Conservation (phyloP, 2,113 vertebrate species). For the Hemibagrus wyckioides region DNA sequence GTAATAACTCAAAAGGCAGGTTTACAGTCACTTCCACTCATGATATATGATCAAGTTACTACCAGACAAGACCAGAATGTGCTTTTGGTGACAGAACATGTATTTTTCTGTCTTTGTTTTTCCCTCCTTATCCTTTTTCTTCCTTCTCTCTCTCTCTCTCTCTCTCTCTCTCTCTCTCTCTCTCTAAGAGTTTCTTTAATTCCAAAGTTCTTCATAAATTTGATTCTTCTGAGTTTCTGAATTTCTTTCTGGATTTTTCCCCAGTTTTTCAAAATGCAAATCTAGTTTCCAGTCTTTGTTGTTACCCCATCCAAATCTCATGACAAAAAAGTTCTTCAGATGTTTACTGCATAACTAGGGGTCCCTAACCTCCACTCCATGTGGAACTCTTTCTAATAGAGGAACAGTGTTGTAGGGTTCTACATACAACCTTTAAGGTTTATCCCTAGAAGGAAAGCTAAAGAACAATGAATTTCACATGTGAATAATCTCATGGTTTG, state of each 20-base stretch:
- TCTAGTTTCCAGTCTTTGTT: not conserved
- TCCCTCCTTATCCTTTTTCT: not conserved
- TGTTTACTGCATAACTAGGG: too few species aligned
- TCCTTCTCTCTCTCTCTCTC: not conserved
- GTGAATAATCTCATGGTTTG: not conserved
- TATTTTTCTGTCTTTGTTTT: not conserved
- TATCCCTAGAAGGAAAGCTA: not conserved
- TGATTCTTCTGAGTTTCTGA: not conserved
- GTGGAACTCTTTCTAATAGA: not conserved
- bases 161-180: not conserved
- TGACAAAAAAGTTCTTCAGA: too few species aligned
- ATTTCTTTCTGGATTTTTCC: not conserved
- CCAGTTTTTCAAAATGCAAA: not conserved
- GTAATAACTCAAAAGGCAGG: not conserved
- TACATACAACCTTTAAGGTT: not conserved
- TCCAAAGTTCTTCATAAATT: not conserved
- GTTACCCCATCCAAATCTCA: not conserved
- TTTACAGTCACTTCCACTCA: slow-evolving; percentile 1
- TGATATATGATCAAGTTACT: not conserved
- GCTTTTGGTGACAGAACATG: not conserved
- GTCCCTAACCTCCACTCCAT: too few species aligned
- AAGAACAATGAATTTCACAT: not conserved
- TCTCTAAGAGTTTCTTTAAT: not conserved
- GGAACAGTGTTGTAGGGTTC: not conserved
- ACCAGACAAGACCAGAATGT: not conserved